A percentile compares a stretch with the other conserved stretches of the same genome.
These are phyloP conservation scores for Holotrichia oblita DNA, from an alignment of 1,140 invertebrate genomes.

Conservation along the genomic window DNA sequence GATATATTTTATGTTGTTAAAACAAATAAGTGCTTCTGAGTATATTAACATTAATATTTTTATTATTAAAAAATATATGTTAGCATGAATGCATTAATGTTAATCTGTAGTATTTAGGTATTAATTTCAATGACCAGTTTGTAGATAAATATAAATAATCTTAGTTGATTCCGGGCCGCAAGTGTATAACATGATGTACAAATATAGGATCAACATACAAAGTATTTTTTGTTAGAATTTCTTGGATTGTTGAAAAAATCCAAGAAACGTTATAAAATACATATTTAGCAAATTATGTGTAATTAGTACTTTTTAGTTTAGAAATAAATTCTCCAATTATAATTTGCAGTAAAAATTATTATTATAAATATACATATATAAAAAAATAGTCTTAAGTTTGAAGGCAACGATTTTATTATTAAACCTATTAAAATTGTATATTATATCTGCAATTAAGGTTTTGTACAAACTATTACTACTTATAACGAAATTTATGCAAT, in stretches of 20 bases:
- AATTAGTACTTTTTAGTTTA: neutral
- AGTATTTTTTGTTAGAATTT: neutral
- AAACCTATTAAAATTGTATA: no score
- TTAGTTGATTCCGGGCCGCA: no score
- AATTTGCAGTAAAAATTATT: no score
- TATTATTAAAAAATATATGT: neutral
- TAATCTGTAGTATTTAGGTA: neutral
- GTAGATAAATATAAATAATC: neutral
- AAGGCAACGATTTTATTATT: no score
- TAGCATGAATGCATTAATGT: neutral
- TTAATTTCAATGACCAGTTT: neutral
- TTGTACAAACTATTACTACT: no score
- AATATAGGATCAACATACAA: neutral
- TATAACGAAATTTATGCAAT: no score
- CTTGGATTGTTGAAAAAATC: neutral
- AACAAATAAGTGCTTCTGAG: no score
- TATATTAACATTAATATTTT: no score
- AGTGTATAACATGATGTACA: neutral
- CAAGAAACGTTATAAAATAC: neutral
- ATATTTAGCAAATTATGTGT: neutral
- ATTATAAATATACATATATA: no score
- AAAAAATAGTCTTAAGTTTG: no score
- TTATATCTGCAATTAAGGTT: no score
- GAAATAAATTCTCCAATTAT: neutral
- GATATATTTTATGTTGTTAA: no score